phyloP scores from a whole-genome alignment of 2,888 invertebrate genomes.

The Pinctada fucata region DNA sequence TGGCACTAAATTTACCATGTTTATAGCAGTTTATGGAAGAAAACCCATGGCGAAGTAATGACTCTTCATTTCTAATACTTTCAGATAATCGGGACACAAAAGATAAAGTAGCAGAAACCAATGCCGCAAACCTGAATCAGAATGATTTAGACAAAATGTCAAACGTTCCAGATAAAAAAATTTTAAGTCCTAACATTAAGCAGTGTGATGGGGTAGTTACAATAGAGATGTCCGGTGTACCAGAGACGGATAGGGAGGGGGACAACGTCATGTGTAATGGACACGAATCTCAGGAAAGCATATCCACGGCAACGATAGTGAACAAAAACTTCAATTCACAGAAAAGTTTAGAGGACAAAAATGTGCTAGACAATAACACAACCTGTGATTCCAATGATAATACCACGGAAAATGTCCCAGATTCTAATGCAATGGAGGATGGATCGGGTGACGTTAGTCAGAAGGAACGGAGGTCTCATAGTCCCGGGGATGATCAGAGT shows the following conservation, averaged over 20 bases:
- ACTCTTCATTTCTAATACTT: too few species aligned
- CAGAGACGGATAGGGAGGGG: conserved; percentile 20
- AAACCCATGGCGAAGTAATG: too few species aligned
- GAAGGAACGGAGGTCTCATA: conserved; percentile 16
- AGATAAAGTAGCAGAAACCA: conserved; percentile 35
- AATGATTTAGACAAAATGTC: conserved; percentile 31
- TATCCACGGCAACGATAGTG: conserved; percentile 15
- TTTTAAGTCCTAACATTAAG: conserved; percentile 46
- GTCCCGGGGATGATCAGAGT: conserved; percentile 21
- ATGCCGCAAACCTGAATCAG: conserved; percentile 39
- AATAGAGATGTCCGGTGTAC: conserved; percentile 15
- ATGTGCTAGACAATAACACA: conserved; percentile 4
- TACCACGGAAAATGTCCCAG: not conserved
- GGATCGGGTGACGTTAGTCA: conserved; percentile 10
- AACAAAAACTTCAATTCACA: conserved; percentile 29
- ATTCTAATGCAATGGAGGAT: conserved; percentile 5
- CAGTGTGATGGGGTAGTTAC: conserved; percentile 50
- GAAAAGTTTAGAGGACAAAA: not conserved
- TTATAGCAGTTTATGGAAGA: too few species aligned
- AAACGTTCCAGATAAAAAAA: conserved; percentile 33
- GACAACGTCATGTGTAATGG: conserved; percentile 59
- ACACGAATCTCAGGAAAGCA: conserved; percentile 53
- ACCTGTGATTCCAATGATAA: not conserved
- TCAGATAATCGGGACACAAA: conserved; percentile 14
- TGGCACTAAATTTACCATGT: too few species aligned